Evolutionary conservation across 2,113 vertebrate genomes (phyloP).

Genomic region (Gobiocypris rarus): DNA sequence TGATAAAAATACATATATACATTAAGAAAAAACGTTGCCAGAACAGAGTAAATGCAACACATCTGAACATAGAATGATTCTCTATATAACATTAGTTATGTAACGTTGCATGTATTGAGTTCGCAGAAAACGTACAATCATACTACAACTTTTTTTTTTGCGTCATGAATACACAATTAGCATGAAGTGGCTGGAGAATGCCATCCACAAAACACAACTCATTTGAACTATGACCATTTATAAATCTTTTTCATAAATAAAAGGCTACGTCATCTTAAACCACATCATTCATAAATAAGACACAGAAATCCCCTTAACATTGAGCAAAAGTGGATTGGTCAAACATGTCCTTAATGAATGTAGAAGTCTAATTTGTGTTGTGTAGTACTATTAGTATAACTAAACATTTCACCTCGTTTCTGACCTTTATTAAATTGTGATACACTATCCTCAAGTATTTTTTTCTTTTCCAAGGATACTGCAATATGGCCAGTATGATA

Average conservation of each 20-base stretch:
- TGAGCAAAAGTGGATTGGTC: conserved; percentile 43
- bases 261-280: conserved; percentile 49
- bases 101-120: conserved; percentile 75
- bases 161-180: conserved; percentile 41
- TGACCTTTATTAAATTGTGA: conserved; percentile 29
- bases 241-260: conserved; percentile 54
- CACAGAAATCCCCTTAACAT: conserved; percentile 47
- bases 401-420: conserved; percentile 43
- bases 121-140: conserved; percentile 76
- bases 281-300: conserved; percentile 57
- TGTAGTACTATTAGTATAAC: conserved; percentile 54
- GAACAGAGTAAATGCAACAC: conserved; percentile 77
- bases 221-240: conserved; percentile 41
- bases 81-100: conserved; percentile 72
- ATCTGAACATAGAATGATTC: conserved; percentile 42
- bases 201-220: conserved; percentile 36
- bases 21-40: conserved; percentile 69
- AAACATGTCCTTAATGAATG: conserved; percentile 47
- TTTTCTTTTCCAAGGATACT: background rate
- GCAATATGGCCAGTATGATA: background rate
- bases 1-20: conserved; percentile 88
- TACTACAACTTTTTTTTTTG: conserved; percentile 28
- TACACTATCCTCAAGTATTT: background rate
- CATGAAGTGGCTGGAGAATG: conserved; percentile 35
- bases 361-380: conserved; percentile 34